These are phyloP conservation scores for Masnerella sp. DNA, from an alignment of 2,888 invertebrate species.

Conservation along the genomic window DNA sequence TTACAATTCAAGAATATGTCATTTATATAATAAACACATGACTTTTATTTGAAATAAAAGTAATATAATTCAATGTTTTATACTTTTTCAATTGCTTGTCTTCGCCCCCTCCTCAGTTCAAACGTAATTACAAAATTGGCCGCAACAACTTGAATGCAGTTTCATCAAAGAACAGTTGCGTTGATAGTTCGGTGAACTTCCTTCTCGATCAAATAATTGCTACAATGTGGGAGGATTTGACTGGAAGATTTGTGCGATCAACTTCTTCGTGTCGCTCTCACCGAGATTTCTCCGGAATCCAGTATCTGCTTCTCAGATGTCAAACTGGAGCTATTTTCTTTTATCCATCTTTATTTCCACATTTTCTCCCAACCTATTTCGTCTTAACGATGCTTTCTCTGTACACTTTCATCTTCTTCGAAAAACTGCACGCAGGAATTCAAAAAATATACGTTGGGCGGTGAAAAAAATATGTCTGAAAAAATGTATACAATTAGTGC, in stretches of 20 bases:
- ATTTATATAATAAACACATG: no score
- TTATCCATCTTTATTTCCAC: constrained; percentile 25
- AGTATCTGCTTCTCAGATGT: constrained; percentile 26
- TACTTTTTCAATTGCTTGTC: no score
- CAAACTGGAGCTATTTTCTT: constrained; percentile 26
- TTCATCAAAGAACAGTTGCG: constrained; percentile 9
- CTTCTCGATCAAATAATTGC: constrained; percentile 17
- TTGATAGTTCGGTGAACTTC: constrained; percentile 8
- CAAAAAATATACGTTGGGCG: no score
- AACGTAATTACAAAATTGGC: no score
- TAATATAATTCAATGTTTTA: no score
- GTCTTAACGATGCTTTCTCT: constrained; percentile 18
- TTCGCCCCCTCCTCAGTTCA: no score
- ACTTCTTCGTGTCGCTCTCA: constrained; percentile 34
- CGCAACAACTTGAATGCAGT: no score
- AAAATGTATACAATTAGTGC: no score
- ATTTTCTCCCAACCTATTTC: constrained; percentile 27
- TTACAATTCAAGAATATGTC: no score
- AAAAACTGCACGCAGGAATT: constrained; percentile 4
- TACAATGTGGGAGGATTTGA: constrained; percentile 38
- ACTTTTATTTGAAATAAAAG: no score
- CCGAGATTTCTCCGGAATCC: constrained; percentile 39
- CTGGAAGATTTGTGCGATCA: constrained; percentile 35
- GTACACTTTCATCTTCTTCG: constrained; percentile 21
- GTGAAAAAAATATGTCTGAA: no score